Conservation (phyloP, 2,888 invertebrate species). For the Melinaea marsaeus region DNA sequence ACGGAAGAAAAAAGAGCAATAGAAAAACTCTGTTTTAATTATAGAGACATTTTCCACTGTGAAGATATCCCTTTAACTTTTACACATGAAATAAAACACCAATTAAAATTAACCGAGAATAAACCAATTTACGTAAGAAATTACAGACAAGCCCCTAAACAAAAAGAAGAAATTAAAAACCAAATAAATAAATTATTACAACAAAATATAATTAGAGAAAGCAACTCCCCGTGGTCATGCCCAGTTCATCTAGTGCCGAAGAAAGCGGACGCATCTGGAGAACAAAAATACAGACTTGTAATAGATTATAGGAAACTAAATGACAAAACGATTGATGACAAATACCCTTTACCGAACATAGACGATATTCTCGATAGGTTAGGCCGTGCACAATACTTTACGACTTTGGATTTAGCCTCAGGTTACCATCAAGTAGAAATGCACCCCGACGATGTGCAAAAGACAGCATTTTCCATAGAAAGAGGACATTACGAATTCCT, state of each 20-base stretch:
- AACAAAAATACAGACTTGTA: neutral
- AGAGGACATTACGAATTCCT: conserved; percentile 41
- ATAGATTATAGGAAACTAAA: conserved; percentile 22
- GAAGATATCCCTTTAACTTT: conserved; percentile 31
- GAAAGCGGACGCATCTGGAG: conserved; percentile 31
- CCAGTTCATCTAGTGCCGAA: conserved; percentile 37
- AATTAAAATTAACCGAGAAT: too few relatives aligned
- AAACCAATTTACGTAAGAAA: too few relatives aligned
- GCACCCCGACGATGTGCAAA: conserved; percentile 33
- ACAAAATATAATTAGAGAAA: conserved; percentile 26
- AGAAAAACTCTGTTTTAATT: conserved; percentile 28
- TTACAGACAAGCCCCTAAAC: conserved; percentile 23
- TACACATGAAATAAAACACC: conserved; percentile 31
- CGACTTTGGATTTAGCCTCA: neutral
- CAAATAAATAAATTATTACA: conserved; percentile 32
- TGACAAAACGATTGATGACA: conserved; percentile 29
- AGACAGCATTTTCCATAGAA: conserved; percentile 42
- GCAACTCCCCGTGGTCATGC: conserved; percentile 32
- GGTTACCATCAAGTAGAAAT: conserved; percentile 28
- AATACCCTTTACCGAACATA: conserved; percentile 24
- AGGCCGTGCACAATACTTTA: too few relatives aligned
- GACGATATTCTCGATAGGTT: conserved; percentile 19
- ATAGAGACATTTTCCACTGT: conserved; percentile 35
- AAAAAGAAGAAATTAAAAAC: conserved; percentile 26
- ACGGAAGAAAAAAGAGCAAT: conserved; percentile 23